Evolutionary conservation across 2,888 invertebrate species (phyloP), one percentile per base, ranked within the genome.

Genomic region (Noctuana brunneofusca): DNA sequence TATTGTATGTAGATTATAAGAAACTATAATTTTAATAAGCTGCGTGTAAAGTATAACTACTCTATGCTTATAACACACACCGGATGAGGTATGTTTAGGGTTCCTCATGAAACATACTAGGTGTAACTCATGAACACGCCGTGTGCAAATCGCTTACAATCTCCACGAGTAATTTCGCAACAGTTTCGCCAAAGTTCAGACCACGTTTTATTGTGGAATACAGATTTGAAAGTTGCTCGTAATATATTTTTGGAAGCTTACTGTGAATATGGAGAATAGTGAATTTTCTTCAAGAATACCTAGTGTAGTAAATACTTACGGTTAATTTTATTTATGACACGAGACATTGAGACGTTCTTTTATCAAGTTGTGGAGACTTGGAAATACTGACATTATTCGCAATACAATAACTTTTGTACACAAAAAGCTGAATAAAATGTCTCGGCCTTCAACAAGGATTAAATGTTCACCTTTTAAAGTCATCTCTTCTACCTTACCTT

Each of bases 41-140:
- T n/a, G n/a, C n/a, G n/a, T n/a, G n/a, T n/a, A n/a, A n/a, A n/a
- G 8, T 9, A 27, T 27, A 35, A 35, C 35, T 35, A 35, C 12
- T 35, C 35, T 35, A n/a, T 35, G 35, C 3, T n/a, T 12, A n/a
- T 12, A 27, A n/a, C 24, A 50, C 38, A 43, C 41, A 27, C 48
- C 24, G 35, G 46, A 60, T 60, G 48, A 54, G 16, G 18, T 30
- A 62, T 62, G 49, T 41, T 46, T 53, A 24, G 46, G 53, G 32
- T 38, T 49, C 55, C 27, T 38, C 55, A 48, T 55, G 54, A 55
- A 55, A 62, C 49, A 43, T 60, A 60, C 49, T 55, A 62, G 49
- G 62, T 54, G 62, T 54, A 62, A 55, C 55, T 49, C 54, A 55
- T 62, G 62, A 62, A 62, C 62, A 62, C 48, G 35, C 18, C 27